A percentile compares a stretch with the other conserved stretches of the same genome.
These are phyloP conservation scores for Ptiloglossa arizonensis DNA, from an alignment of 1,140 invertebrate species.

Conservation along the genomic window DNA sequence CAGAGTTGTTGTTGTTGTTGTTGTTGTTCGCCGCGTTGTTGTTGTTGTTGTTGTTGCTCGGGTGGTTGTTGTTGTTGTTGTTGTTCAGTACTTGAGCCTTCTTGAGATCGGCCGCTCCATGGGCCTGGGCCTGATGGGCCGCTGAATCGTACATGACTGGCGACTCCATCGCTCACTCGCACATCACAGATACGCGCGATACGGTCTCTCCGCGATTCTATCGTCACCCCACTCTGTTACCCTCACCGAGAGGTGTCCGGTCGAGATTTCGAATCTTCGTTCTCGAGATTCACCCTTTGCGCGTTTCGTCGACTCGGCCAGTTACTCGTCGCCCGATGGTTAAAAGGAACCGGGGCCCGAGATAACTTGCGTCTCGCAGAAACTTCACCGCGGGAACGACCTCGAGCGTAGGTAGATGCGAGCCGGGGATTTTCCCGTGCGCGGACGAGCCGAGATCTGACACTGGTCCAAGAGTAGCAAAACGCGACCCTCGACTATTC, in stretches of 20 bases:
- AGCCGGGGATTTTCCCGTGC: constrained; percentile 41
- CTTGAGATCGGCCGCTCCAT: constrained; percentile 73
- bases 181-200: constrained; percentile 71
- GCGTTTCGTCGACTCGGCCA: not conserved
- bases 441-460: constrained; percentile 47
- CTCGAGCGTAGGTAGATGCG: constrained; percentile 20
- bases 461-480: constrained; percentile 62
- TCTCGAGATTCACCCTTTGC: constrained; percentile 8
- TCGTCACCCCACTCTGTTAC: constrained; percentile 32
- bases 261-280: too few species aligned
- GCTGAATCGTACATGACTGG: constrained; percentile 80
- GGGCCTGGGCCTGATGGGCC: constrained; percentile 77
- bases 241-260: too few species aligned
- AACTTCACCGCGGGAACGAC: constrained; percentile 30
- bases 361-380: not conserved
- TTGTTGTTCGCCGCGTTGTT: constrained; percentile 68
- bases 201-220: constrained; percentile 15
- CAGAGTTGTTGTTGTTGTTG: constrained; percentile 76
- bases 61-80: constrained; percentile 67
- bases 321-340: constrained; percentile 23
- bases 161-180: constrained; percentile 79
- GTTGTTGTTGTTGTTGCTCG: constrained; percentile 63
- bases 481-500: constrained; percentile 51
- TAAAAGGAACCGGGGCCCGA: not conserved
- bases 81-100: constrained; percentile 73